phyloP scores from a whole-genome alignment of 2,888 invertebrate genomes.

The Catocala sponsa region DNA sequence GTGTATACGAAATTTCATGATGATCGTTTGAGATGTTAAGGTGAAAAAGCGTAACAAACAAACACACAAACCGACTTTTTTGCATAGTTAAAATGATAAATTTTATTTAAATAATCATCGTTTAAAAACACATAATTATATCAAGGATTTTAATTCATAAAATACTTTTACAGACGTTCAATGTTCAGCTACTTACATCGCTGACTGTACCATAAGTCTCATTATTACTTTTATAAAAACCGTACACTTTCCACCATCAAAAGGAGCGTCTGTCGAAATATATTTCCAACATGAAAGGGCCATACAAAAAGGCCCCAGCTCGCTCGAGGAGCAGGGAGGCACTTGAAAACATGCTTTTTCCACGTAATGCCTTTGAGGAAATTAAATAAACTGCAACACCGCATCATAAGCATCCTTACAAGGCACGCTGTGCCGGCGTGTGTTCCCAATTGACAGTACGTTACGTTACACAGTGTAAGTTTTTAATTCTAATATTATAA shows the following conservation, averaged over 20 bases:
- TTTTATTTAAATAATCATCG: too few species aligned
- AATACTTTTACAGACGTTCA: too few species aligned
- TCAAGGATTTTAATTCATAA: too few species aligned
- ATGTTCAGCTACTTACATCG: too few species aligned
- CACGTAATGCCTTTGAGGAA: conserved; percentile 85
- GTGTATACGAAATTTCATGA: too few species aligned
- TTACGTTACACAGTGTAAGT: conserved; percentile 19
- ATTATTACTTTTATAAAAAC: conserved; percentile 22
- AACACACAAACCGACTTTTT: too few species aligned
- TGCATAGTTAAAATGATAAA: too few species aligned
- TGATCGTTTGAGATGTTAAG: too few species aligned
- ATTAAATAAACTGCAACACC: conserved; percentile 87
- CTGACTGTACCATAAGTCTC: not conserved
- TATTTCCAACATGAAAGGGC: conserved; percentile 50
- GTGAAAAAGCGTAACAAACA: too few species aligned
- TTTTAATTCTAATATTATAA: too few species aligned
- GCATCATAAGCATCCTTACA: conserved; percentile 80
- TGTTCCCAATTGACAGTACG: conserved; percentile 48
- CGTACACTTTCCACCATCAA: conserved; percentile 33
- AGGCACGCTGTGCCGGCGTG: conserved; percentile 48
- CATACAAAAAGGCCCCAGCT: conserved; percentile 39
- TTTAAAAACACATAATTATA: too few species aligned
- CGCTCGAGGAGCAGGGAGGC: conserved; percentile 51
- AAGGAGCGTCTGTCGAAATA: conserved; percentile 50
- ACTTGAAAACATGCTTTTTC: conserved; percentile 82